Evolutionary conservation across 2,113 vertebrate species (phyloP).

Genomic region (Oriolus oriolus): DNA sequence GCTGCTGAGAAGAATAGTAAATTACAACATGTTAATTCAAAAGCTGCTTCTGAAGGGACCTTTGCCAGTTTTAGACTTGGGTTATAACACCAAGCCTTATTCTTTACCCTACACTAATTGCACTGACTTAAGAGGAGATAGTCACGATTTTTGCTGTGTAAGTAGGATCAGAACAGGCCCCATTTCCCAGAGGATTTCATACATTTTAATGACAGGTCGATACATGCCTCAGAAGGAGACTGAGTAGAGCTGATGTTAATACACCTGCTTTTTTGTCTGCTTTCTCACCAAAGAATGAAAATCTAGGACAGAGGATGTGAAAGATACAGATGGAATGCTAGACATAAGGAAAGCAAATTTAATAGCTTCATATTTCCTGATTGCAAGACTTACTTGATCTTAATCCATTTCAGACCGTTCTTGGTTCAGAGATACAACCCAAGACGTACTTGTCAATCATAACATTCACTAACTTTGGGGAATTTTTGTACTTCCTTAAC

Average conservation of each 20-base stretch:
- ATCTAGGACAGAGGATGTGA: slow-evolving; percentile 14
- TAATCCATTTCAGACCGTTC: background rate
- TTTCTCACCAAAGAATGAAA: slow-evolving; percentile 12
- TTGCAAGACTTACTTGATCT: background rate
- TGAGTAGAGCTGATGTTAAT: background rate
- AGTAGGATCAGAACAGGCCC: background rate
- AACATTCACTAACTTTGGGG: background rate
- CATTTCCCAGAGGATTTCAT: background rate
- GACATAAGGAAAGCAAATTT: slow-evolving; percentile 35
- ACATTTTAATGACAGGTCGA: background rate
- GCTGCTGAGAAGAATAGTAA: background rate
- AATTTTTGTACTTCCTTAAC: background rate
- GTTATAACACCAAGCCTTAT: background rate
- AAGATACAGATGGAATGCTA: slow-evolving; percentile 28
- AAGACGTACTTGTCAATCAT: slow-evolving; percentile 1
- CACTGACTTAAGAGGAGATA: background rate
- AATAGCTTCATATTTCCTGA: background rate
- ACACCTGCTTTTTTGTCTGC: background rate
- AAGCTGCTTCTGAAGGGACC: background rate
- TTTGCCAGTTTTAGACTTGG: background rate
- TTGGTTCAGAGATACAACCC: background rate
- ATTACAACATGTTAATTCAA: background rate
- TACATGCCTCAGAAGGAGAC: background rate
- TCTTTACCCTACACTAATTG: background rate
- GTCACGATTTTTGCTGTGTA: background rate